Evolutionary conservation across 1,140 invertebrate genomes (phyloP), one percentile per base, ranked within the genome.

Genomic region (Andricus grossulariae): DNA sequence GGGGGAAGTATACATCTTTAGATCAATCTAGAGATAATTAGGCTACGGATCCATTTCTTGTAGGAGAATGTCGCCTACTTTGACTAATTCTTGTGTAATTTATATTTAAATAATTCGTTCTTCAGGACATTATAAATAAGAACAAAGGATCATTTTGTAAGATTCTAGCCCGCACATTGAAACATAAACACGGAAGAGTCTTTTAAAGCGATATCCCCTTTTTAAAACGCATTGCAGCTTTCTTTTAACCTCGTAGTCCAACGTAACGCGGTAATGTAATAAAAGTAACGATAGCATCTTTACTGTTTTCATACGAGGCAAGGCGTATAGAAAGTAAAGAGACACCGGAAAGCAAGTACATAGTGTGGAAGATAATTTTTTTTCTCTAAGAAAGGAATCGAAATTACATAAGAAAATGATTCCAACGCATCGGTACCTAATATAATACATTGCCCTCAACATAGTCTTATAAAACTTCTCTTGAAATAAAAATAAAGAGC

Each of bases 231-330:
- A 7, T 32, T 19, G 55, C 11, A 60, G 66, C 72, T 82, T 80
- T 78, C 76, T 71, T 18, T 70, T 77, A 79, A 77, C 71, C 70
- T 74, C 80, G 77, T 77, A 80, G 73, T 80, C 55, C 57, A 71
- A 21, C 74, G 72, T 77, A 79, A 79, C 72, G 45, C 75, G 74
- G 73, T 76, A 80, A 74, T 70, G 75, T 78, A 82, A 82, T 76
- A 71, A 45, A 75, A 49, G 73, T 21, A 54, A n/a, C 32, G 78
- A 79, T 79, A 82, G 21, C 32, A 82, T 82, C 78, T 74, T 13
- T 7, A 32, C 3, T 5, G 66, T 79, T 77, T 74, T 76, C 66
- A 57, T 39, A 55, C 77, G 52, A 21, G 55, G 73, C 19, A 60
- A 60, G 54, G 55, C 60, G 66, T 74, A 55, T 80, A 54, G 78